phyloP scores from a whole-genome alignment of 2,113 vertebrate species.

The Cariama cristata region DNA sequence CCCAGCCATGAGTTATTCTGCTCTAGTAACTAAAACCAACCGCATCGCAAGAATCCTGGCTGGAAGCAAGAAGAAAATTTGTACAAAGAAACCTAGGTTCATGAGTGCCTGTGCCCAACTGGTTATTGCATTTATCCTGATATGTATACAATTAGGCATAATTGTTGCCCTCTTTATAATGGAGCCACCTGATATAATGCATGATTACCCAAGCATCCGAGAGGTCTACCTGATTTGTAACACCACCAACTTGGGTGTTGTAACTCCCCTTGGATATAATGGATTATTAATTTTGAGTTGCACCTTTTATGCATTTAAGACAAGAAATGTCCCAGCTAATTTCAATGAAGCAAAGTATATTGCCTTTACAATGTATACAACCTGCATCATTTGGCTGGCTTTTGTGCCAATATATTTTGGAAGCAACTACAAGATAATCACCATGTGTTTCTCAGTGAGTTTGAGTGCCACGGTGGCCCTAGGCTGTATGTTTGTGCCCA shows the following conservation, averaged over 20 bases:
- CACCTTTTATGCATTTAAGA: constrained; percentile 99
- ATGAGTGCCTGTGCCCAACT: constrained; percentile 98
- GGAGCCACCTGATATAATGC: constrained; percentile 93
- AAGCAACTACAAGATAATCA: constrained; percentile 99
- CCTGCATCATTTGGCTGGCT: constrained; percentile 98
- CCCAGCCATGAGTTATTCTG: constrained; percentile 98
- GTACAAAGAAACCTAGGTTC: constrained; percentile 97
- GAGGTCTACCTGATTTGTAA: constrained; percentile 97
- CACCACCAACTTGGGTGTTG: constrained; percentile 95
- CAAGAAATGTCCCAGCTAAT: constrained; percentile 97
- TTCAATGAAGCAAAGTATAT: constrained; percentile 99
- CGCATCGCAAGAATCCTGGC: constrained; percentile 97
- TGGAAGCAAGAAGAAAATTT: constrained; percentile 99
- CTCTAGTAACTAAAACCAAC: constrained; percentile 97
- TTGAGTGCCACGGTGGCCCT: constrained; percentile 97
- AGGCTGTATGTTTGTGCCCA: constrained; percentile 98
- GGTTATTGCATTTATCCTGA: constrained; percentile 94
- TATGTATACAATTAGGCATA: constrained; percentile 94
- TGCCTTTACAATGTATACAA: constrained; percentile 99
- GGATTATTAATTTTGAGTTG: constrained; percentile 96
- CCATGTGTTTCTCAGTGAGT: constrained; percentile 98
- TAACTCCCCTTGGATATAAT: constrained; percentile 96
- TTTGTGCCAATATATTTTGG: constrained; percentile 99
- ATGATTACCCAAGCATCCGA: constrained; percentile 95
- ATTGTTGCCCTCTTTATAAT: constrained; percentile 97